Percentiles rank a stretch among this genome's conserved stretches.
phyloP scores from a whole-genome alignment of 2,797 vertebrate species.

The Aulostomus chinensis region DNA sequence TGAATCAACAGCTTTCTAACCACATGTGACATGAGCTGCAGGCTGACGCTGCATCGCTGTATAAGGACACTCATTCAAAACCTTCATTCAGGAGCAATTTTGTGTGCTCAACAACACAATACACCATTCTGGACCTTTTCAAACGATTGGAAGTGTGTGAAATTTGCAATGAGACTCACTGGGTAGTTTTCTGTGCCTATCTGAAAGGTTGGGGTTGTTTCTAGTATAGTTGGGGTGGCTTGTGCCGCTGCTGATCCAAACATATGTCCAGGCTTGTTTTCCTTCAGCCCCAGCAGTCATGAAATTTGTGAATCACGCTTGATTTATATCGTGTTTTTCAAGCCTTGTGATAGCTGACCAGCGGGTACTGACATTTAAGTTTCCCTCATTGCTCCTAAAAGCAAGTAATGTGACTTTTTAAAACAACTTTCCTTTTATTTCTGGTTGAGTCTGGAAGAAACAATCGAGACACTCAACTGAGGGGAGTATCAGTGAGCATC shows the following conservation, averaged over 20 bases:
- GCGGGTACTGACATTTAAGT: constrained; percentile 1
- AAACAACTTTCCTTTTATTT: no score
- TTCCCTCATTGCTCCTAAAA: constrained; percentile 1
- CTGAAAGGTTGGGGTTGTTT: constrained; percentile 32
- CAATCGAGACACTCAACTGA: no score
- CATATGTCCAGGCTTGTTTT: constrained; percentile 3
- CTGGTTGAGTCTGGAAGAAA: no score
- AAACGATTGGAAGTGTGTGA: constrained; percentile 11
- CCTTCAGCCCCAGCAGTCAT: neutral
- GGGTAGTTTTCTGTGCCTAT: neutral
- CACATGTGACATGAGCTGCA: constrained; percentile 25
- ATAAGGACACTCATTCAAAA: constrained; percentile 9
- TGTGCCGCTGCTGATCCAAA: constrained; percentile 12
- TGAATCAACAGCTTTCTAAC: neutral
- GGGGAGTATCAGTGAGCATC: no score
- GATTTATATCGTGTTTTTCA: neutral
- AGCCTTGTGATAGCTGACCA: constrained; percentile 16
- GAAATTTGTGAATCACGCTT: constrained; percentile 5
- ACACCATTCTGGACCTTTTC: neutral
- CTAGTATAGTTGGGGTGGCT: neutral
- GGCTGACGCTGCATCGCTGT: constrained; percentile 7
- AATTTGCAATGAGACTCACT: neutral
- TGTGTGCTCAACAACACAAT: constrained; percentile 14
- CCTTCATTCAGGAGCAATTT: constrained; percentile 19
- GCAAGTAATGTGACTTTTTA: neutral